Conservation (phyloP, 2,888 invertebrate genomes). For the Platerodrilus igneus region DNA sequence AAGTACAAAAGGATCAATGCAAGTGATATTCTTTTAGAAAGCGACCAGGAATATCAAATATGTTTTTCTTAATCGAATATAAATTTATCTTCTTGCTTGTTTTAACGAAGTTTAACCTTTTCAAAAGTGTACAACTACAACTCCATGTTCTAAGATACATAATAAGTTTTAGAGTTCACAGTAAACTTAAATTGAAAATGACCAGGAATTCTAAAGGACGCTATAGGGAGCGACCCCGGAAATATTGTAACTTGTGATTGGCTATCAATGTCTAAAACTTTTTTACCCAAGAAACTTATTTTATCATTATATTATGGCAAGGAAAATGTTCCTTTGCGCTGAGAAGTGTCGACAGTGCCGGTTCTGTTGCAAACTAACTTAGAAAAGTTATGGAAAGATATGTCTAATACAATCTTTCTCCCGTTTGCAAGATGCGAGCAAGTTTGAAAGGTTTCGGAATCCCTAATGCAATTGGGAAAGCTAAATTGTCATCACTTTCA, state of each 20-base stretch:
- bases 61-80: no score
- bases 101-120: no score
- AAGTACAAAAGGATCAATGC: no score
- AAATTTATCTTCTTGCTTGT: no score
- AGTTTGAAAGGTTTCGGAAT: constrained; percentile 27
- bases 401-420: constrained; percentile 29
- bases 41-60: no score
- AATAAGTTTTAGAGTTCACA: no score
- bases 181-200: constrained; percentile 23
- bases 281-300: constrained; percentile 27
- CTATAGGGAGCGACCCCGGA: constrained; percentile 20
- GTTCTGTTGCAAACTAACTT: constrained; percentile 28
- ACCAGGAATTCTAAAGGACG: constrained; percentile 14
- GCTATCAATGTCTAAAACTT: constrained; percentile 26
- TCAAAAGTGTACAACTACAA: no score
- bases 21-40: no score
- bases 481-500: constrained; percentile 19
- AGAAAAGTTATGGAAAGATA: constrained; percentile 28
- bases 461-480: constrained; percentile 25
- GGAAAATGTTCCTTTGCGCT: constrained; percentile 17
- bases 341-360: constrained; percentile 25
- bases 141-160: no score
- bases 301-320: constrained; percentile 30
- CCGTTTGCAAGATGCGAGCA: constrained; percentile 23
- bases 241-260: constrained; percentile 22